A percentile compares a stretch with the other conserved stretches of the same genome.
These are phyloP conservation scores for Stratiomys singularior DNA, from an alignment of 2,888 invertebrate species.

Conservation along the genomic window DNA sequence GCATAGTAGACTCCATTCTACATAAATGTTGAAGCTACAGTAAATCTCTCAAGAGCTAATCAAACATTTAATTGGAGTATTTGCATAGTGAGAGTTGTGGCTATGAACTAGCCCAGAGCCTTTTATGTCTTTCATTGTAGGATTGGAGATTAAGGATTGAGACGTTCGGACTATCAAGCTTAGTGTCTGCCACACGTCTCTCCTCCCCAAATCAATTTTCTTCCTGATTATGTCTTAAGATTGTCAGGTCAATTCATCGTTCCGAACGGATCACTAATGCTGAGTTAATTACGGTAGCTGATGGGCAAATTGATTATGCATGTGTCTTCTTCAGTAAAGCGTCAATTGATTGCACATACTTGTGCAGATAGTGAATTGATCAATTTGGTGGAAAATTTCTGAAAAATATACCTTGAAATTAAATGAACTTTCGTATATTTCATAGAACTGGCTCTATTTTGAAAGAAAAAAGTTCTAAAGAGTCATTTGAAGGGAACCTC, in stretches of 20 bases:
- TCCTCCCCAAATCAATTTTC: slow-evolving; percentile 29
- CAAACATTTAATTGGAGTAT: slow-evolving; percentile 46
- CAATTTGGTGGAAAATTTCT: no score
- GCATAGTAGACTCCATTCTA: background rate
- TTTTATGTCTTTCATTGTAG: background rate
- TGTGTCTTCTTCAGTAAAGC: background rate
- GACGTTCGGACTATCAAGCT: background rate
- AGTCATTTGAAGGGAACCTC: no score
- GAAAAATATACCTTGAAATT: no score
- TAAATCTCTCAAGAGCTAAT: slow-evolving; percentile 41
- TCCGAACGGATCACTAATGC: slow-evolving; percentile 28
- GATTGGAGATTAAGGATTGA: background rate
- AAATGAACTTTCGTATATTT: no score
- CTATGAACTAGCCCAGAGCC: slow-evolving; percentile 14
- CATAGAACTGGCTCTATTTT: no score
- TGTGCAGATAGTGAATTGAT: no score
- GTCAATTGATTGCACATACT: background rate
- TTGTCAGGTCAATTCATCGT: slow-evolving; percentile 37
- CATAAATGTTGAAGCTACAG: slow-evolving; percentile 9
- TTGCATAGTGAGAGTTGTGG: slow-evolving; percentile 40
- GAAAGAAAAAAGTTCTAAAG: no score
- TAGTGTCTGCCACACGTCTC: background rate
- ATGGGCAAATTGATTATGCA: slow-evolving; percentile 30
- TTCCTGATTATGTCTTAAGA: slow-evolving; percentile 31
- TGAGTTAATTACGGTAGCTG: slow-evolving; percentile 42